Evolutionary conservation across 2,113 vertebrate species (phyloP).

Genomic region (Zosterops pallidus): DNA sequence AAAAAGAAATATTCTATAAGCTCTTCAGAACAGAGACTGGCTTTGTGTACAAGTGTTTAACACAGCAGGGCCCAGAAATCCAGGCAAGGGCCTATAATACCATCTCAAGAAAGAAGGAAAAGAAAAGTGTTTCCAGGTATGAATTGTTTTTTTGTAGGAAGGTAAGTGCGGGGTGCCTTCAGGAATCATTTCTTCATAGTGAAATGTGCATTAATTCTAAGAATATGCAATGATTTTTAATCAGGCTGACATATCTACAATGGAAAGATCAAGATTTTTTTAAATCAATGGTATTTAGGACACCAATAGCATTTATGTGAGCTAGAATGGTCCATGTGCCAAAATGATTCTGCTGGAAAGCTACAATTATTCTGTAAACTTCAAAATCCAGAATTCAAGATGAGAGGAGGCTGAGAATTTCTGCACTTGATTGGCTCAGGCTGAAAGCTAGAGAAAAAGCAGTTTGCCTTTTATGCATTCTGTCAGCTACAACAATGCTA

Average conservation of each 20-base stretch:
- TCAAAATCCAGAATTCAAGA: conserved; percentile 35
- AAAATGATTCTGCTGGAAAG: conserved; percentile 22
- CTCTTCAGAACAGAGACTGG: neutral
- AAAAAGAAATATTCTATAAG: neutral
- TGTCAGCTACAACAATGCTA: conserved; percentile 51
- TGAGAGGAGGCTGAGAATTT: conserved; percentile 8
- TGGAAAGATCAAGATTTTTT: neutral
- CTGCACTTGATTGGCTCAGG: conserved; percentile 10
- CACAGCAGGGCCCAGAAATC: neutral
- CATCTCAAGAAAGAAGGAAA: neutral
- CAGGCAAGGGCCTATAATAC: neutral
- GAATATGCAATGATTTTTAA: conserved; percentile 15
- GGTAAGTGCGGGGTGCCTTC: neutral
- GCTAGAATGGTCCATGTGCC: neutral
- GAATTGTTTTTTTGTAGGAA: conserved; percentile 12
- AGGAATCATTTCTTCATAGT: neutral
- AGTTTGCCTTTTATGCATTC: neutral
- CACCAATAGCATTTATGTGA: neutral
- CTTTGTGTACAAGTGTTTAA: neutral
- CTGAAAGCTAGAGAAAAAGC: neutral
- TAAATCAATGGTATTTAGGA: neutral
- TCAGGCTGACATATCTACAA: neutral
- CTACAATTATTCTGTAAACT: conserved; percentile 49
- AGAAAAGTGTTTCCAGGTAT: neutral
- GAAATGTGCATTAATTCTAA: conserved; percentile 6